These are phyloP conservation scores for Staurois parvus DNA, from an alignment of 2,797 vertebrate genomes.

Conservation along the genomic window DNA sequence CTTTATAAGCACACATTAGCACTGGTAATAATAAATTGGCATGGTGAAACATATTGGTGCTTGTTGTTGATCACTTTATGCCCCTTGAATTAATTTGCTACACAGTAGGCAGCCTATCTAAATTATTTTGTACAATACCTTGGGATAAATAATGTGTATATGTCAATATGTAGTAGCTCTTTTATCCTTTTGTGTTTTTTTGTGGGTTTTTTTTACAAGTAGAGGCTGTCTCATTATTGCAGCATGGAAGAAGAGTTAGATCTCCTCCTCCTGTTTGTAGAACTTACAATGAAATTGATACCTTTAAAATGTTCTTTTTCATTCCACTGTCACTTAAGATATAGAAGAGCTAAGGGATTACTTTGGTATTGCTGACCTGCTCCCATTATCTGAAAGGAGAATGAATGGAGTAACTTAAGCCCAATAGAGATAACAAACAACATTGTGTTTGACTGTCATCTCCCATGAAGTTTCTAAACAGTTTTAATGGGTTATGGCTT, in stretches of 20 bases:
- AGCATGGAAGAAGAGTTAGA: constrained; percentile 41
- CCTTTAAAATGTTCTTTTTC: constrained; percentile 71
- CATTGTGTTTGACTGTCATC: constrained; percentile 71
- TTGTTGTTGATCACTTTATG: too few relatives aligned
- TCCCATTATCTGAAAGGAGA: constrained; percentile 72
- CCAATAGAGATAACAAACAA: constrained; percentile 67
- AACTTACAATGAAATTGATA: constrained; percentile 81
- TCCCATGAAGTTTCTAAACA: constrained; percentile 79
- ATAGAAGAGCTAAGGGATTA: constrained; percentile 82
- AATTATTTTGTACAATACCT: background rate
- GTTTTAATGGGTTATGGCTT: constrained; percentile 60
- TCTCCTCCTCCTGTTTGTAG: constrained; percentile 66
- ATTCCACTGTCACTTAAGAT: constrained; percentile 75
- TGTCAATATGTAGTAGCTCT: constrained; percentile 36
- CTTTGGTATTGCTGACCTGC: constrained; percentile 73
- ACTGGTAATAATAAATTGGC: too few relatives aligned
- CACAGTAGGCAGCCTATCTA: too few relatives aligned
- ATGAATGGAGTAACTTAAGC: constrained; percentile 75
- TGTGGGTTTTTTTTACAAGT: constrained; percentile 36
- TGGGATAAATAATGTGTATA: constrained; percentile 42
- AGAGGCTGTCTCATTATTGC: constrained; percentile 48
- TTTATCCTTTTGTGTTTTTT: constrained; percentile 63
- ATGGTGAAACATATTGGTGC: too few relatives aligned
- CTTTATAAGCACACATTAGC: too few relatives aligned
- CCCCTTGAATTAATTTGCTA: too few relatives aligned